Evolutionary conservation across 2,113 vertebrate genomes (phyloP), one percentile per base, ranked within the genome.

Genomic region (Helogale parvula): DNA sequence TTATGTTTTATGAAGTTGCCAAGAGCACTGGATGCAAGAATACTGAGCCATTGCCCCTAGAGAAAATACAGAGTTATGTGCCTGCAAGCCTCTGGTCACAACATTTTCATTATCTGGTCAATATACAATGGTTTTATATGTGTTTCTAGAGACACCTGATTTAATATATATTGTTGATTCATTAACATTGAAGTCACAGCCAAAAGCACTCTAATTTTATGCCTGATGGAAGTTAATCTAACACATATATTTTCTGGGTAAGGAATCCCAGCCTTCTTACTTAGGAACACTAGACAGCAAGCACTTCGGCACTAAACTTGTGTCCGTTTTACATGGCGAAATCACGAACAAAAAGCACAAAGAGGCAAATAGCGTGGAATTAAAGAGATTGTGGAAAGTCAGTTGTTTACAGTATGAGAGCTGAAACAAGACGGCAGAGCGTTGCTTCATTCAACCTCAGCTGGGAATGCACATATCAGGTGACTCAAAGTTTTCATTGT

Each of bases 141-240:
- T 92, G 27, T 57, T 45, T 92, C 74, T 96, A 57, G 71, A 85
- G 52, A 79, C 52, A 81, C 12, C 45, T 57, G 66, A 54, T 76
- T 68, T 86, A 94, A 71, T 54, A 52, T 25, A 65, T 45, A 68
- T 50, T 15, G 2, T 63, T 50, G 71, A 69, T 85, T 88, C 77
- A 7, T 90, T 91, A 71, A n/a, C 35, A 69, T 50, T 38, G 72
- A 95, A 66, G 60, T 76, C 84, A 38, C 25, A 29, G 72, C 41
- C 76, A 84, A n/a, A 2, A 80, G 50, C 27, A 6, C 63, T 50
- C 1, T 50, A 71, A 86, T 57, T 68, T 68, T 27, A 35, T 35
- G 84, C 47, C 47, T 72, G 76, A 86, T 63, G 4, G 60, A 92
- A 68, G 47, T 54, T 92, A 79, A 33, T 17, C 71, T 66, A 65